Percentiles rank a stretch among this genome's conserved stretches.
Conservation (phyloP, 2,113 vertebrate genomes). For the Empidonax traillii region DNA sequence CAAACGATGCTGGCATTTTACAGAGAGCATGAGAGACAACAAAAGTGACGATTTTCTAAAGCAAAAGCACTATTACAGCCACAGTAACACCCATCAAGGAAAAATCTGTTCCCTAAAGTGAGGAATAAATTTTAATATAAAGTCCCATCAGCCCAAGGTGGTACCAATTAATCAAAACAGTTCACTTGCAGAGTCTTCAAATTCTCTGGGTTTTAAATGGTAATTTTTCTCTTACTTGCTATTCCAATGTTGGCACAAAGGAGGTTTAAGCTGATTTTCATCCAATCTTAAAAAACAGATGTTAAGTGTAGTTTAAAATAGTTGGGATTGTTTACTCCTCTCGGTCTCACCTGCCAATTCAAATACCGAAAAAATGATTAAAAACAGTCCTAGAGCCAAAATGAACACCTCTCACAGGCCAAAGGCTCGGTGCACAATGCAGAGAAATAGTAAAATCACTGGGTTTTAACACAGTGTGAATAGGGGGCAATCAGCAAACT, state of each 20-base stretch:
- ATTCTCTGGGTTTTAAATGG: neutral
- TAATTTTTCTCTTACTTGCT: neutral
- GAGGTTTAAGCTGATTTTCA: conserved; percentile 28
- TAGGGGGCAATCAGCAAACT: neutral
- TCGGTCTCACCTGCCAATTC: neutral
- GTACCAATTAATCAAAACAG: neutral
- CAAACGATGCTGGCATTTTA: neutral
- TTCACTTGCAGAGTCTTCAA: neutral
- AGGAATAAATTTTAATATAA: neutral
- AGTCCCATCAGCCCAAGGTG: neutral
- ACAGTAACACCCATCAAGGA: neutral
- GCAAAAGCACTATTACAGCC: neutral
- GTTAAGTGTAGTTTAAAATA: conserved; percentile 21
- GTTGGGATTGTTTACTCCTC: conserved; percentile 3
- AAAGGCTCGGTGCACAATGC: neutral
- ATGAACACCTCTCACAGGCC: neutral
- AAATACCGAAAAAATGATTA: neutral
- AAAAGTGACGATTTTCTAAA: neutral
- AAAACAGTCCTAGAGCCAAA: neutral
- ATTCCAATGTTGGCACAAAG: conserved; percentile 7
- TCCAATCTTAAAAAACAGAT: conserved; percentile 6
- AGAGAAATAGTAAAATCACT: neutral
- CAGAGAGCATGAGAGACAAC: neutral
- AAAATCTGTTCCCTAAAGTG: neutral
- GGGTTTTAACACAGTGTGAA: rapidly evolving